A percentile compares a stretch with the other conserved stretches of the same genome.
Conservation (phyloP, 2,113 vertebrate species). For the Lamprotornis superbus region DNA sequence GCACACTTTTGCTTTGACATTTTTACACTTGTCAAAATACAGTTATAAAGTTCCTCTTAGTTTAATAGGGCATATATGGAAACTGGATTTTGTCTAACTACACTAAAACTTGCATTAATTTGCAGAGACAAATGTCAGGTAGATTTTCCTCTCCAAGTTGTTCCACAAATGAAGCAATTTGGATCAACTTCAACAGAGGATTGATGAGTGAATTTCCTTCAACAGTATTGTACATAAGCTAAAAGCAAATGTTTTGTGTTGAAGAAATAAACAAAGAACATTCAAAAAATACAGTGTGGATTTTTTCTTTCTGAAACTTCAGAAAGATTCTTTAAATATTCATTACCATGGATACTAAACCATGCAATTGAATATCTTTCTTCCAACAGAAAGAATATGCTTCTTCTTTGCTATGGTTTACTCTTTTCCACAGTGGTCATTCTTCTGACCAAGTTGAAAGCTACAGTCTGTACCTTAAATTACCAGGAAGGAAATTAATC, state of each 20-base stretch:
- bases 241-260: not conserved
- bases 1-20: not conserved
- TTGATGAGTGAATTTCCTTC: not conserved
- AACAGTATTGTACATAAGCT: not conserved
- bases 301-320: not conserved
- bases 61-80: not conserved
- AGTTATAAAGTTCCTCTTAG: not conserved
- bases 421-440: not conserved
- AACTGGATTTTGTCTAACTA: not conserved
- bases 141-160: not conserved
- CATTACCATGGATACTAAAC: not conserved
- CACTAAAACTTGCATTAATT: not conserved
- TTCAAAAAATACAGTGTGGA: not conserved
- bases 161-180: not conserved
- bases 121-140: slow-evolving; percentile 11
- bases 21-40: not conserved
- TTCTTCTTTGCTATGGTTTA: not conserved
- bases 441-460: not conserved
- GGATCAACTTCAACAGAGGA: not conserved
- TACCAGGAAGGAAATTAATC: not conserved
- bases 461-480: not conserved
- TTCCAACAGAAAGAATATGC: not conserved
- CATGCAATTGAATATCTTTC: not conserved
- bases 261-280: not conserved
- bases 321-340: not conserved